Evolutionary conservation across 2,113 vertebrate species (phyloP), one percentile per base, ranked within the genome.

Genomic region (Nyctereutes procyonoides): DNA sequence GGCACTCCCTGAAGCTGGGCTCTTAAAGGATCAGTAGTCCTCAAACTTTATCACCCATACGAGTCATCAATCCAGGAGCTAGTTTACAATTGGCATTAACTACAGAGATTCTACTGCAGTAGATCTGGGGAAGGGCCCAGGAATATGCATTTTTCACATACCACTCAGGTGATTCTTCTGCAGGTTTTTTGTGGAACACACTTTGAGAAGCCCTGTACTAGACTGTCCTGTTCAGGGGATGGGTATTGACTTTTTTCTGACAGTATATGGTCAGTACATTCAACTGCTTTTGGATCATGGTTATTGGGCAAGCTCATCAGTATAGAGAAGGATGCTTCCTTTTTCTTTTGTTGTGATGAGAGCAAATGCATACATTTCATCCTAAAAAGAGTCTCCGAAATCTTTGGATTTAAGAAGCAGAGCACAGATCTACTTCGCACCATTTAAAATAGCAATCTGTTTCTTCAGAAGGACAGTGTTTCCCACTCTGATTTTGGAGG

Each of bases 381-480:
- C 38, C 53, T 32, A 20, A 56, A 26, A 56, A 55, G 83, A 92
- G 51, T 17, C 11, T 63, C 35, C 10, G 17, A 24, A 60, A 26
- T 88, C 77, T 91, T 60, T 13, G 26, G 35, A 55, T 63, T 80
- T 93, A 30, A 90, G 91, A 58, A 94, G 51, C 43, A 43, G 74
- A 67, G 26, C 22, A 28, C 51, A 43, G n/a, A 56, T 24, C 77
- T 80, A 5, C 80, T 48, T 69, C 17, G 8, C 2, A 58, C 17
- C 20, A 5, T 60, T 56, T 65, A 69, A 87, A 95, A 69, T 6
- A 43, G 20, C 43, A 53, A 32, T 80, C 81, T 95, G 71, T 30
- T 71, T 95, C 58, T 71, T 60, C 35, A 63, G 30, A 79, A 48
- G 38, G 69, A 12, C 43, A 38, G 8, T 22, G 9, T n/a, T 93